Evolutionary conservation across 1,140 invertebrate species (phyloP).

Genomic region (Cyrtorhinus lividipennis): DNA sequence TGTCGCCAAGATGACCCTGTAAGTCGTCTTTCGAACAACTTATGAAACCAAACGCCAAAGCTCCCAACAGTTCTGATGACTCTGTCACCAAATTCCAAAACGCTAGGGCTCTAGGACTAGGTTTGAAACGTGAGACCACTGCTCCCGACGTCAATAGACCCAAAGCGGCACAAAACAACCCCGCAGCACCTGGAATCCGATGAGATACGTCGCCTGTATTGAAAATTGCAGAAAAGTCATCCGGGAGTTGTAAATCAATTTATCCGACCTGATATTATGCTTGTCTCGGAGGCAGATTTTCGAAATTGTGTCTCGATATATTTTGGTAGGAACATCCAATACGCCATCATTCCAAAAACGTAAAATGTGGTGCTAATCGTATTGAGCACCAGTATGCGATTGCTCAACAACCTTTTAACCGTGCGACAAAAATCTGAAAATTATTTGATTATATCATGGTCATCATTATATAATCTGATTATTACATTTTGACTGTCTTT

Average conservation of each 20-base stretch:
- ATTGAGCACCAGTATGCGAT: constrained; percentile 23
- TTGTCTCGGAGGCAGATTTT: constrained; percentile 22
- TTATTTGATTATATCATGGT: too few relatives aligned
- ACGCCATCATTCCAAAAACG: constrained; percentile 23
- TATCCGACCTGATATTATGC: constrained; percentile 23
- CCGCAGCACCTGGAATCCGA: constrained; percentile 45
- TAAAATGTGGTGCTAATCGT: constrained; percentile 22
- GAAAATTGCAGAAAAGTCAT: too few relatives aligned
- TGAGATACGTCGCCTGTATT: too few relatives aligned
- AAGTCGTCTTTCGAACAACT: constrained; percentile 46
- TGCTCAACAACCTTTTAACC: constrained; percentile 21
- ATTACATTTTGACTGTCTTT: too few relatives aligned
- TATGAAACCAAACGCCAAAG: constrained; percentile 50
- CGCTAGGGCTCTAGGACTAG: constrained; percentile 48
- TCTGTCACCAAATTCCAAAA: constrained; percentile 58
- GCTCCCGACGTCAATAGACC: constrained; percentile 52
- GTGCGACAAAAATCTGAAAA: constrained; percentile 23
- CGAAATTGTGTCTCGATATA: constrained; percentile 26
- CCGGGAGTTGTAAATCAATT: too few relatives aligned
- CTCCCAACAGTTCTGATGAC: constrained; percentile 43
- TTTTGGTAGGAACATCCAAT: constrained; percentile 26
- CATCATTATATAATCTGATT: too few relatives aligned
- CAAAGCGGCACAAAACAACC: constrained; percentile 51
- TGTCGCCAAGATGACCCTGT: too few relatives aligned
- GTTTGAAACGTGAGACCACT: constrained; percentile 51